Conservation (phyloP, 2,888 invertebrate genomes). For the Hypena proboscidalis region DNA sequence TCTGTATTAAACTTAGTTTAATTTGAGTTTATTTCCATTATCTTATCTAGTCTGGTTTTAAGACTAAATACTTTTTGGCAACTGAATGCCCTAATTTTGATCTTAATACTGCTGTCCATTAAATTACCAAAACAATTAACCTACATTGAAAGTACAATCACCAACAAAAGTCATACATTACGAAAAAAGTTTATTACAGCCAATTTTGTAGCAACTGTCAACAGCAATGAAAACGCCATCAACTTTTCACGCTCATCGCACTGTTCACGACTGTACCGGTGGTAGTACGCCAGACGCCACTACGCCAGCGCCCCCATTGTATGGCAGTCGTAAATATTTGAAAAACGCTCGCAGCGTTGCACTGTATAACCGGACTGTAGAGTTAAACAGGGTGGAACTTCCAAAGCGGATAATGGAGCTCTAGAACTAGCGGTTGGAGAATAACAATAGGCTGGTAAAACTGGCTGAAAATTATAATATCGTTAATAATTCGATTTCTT, state of each 20-base stretch:
- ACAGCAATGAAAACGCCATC: constrained; percentile 54
- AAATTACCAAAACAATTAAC: background rate
- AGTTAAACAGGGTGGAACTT: constrained; percentile 28
- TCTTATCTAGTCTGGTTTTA: too few species aligned
- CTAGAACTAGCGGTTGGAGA: constrained; percentile 4
- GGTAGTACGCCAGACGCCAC: constrained; percentile 2
- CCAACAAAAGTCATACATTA: constrained; percentile 15
- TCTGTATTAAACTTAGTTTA: too few species aligned
- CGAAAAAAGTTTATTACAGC: constrained; percentile 57
- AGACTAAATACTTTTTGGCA: background rate
- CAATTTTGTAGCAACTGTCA: constrained; percentile 47
- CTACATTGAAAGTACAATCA: constrained; percentile 1
- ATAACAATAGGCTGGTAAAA: too few species aligned
- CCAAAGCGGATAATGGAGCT: constrained; percentile 18
- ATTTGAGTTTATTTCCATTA: too few species aligned
- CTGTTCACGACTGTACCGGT: constrained; percentile 12
- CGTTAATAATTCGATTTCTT: too few species aligned
- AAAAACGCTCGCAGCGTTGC: constrained; percentile 42
- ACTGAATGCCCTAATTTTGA: background rate
- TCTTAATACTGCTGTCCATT: background rate
- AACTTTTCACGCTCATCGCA: constrained; percentile 56
- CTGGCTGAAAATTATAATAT: too few species aligned
- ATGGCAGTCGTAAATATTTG: constrained; percentile 63
- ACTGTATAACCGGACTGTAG: constrained; percentile 21
- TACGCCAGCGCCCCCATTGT: constrained; percentile 48